A percentile compares a stretch with the other conserved stretches of the same genome.
phyloP scores from a whole-genome alignment of 2,888 invertebrate genomes.

The Polyommatus icarus region DNA sequence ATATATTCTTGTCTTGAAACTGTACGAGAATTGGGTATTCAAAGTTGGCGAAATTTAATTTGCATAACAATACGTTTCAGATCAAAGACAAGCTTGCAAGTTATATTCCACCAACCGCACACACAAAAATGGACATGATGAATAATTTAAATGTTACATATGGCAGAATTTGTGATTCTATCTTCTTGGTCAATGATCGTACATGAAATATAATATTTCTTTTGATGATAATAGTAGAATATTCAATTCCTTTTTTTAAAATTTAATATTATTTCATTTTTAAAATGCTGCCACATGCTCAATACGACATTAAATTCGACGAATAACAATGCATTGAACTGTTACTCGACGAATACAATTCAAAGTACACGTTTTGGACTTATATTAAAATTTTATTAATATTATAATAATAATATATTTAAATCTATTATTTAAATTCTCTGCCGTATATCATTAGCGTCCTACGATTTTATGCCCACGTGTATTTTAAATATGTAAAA shows the following conservation, averaged over 20 bases:
- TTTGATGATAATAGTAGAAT: too few relatives aligned
- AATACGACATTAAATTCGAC: conserved; percentile 2
- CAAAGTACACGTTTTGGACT: conserved; percentile 21
- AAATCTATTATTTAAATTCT: neutral
- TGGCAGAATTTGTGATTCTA: neutral
- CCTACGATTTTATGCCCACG: neutral
- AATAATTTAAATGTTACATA: neutral
- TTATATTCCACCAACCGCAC: conserved; percentile 10
- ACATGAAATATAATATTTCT: neutral
- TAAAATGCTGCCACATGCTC: conserved; percentile 21
- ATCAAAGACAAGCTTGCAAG: neutral
- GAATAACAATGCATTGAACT: neutral
- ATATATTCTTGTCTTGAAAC: conserved; percentile 1
- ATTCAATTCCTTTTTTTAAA: neutral
- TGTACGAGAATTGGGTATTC: conserved; percentile 3
- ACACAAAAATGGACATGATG: conserved; percentile 18
- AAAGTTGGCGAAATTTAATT: conserved; percentile 5
- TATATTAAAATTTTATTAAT: too few relatives aligned
- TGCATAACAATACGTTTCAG: neutral
- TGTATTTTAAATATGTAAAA: conserved; percentile 3
- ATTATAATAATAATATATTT: too few relatives aligned
- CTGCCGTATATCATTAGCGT: neutral
- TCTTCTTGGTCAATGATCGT: neutral
- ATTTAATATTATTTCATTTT: neutral
- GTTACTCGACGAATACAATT: conserved; percentile 12